Evolutionary conservation across 2,113 vertebrate species (phyloP).

Genomic region (Anguilla japonica): DNA sequence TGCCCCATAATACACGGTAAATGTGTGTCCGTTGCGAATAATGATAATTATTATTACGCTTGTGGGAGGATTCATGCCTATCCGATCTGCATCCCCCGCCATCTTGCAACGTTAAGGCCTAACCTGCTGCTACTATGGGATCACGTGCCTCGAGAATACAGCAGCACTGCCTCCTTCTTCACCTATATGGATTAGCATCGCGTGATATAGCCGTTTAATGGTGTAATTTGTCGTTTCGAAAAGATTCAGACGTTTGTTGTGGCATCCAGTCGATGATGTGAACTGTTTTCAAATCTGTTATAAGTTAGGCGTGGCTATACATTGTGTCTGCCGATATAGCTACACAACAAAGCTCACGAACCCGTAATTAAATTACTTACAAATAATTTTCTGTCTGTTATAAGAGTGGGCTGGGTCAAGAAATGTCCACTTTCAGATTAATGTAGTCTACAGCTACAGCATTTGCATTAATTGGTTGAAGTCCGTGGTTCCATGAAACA

Average conservation of each 20-base stretch:
- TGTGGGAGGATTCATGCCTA: neutral
- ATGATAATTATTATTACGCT: neutral
- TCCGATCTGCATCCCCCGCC: neutral
- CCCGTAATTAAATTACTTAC: neutral
- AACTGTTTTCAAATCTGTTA: neutral
- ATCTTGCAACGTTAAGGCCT: neutral
- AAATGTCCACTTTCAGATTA: neutral
- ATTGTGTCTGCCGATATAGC: neutral
- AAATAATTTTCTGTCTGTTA: neutral
- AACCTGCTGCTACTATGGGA: neutral
- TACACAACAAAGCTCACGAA: neutral
- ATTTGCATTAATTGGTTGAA: neutral
- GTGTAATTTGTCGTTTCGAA: neutral
- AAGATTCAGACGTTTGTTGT: neutral
- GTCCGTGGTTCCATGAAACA: neutral
- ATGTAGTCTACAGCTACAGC: neutral
- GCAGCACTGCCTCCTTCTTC: neutral
- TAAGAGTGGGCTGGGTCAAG: neutral
- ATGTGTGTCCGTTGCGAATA: neutral
- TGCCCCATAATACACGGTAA: neutral
- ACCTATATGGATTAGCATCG: neutral
- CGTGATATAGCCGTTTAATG: neutral
- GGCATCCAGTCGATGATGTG: neutral
- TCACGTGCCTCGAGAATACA: neutral
- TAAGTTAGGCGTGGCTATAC: neutral